Evolutionary conservation across 64 coral and sea anemone genomes (phyloP).

Genomic region (Astreopora myriophthalma): DNA sequence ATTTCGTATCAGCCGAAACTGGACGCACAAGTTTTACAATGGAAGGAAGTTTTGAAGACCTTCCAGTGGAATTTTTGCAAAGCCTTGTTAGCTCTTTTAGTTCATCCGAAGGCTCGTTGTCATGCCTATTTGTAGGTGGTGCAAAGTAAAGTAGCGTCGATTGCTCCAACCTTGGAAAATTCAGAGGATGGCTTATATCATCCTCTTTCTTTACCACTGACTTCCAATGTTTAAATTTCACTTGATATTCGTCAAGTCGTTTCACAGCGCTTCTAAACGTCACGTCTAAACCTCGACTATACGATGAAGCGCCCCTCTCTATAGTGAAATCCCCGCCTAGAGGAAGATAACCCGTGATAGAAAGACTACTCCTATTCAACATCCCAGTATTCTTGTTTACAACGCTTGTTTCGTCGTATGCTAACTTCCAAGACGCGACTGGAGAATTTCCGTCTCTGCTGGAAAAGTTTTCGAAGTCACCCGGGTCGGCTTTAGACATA

Average conservation of each 20-base stretch:
- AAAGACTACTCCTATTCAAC: constrained; percentile 30
- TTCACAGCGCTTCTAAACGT: constrained; percentile 39
- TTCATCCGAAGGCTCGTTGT: neutral
- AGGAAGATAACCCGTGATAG: constrained; percentile 8
- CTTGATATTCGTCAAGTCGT: neutral
- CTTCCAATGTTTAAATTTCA: neutral
- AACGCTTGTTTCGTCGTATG: constrained; percentile 48
- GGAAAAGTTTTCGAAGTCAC: constrained; percentile 7
- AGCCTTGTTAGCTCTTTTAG: neutral
- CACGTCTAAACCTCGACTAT: neutral
- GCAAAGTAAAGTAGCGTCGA: constrained; percentile 11
- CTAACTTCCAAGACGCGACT: neutral
- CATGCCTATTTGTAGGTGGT: neutral
- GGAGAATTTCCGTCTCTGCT: neutral
- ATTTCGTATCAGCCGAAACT: neutral
- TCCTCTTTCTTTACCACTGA: neutral
- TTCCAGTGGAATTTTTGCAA: neutral
- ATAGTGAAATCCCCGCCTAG: neutral
- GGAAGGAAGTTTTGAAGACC: constrained; percentile 18
- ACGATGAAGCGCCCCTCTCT: neutral
- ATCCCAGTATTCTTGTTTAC: constrained; percentile 57
- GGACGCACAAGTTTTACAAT: neutral
- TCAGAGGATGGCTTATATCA: neutral
- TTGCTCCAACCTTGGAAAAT: neutral
- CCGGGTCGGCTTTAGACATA: neutral